These are phyloP conservation scores for Agriopis aurantiaria DNA, from an alignment of 2,888 invertebrate species.

Conservation along the genomic window DNA sequence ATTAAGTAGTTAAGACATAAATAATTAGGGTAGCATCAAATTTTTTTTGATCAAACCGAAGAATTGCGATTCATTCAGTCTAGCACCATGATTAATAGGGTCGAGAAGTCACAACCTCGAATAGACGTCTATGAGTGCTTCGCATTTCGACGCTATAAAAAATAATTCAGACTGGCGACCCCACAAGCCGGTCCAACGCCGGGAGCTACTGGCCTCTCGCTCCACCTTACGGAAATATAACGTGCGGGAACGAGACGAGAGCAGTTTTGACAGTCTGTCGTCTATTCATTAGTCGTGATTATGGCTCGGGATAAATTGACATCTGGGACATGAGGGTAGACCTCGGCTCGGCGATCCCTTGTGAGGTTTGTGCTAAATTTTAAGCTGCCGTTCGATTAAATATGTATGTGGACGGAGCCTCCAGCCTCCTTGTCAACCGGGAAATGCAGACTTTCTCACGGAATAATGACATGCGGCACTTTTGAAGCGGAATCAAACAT, in stretches of 20 bases:
- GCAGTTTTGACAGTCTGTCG: slow-evolving; percentile 67
- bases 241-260: slow-evolving; percentile 68
- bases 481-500: slow-evolving; percentile 11
- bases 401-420: slow-evolving; percentile 56
- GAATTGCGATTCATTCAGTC: slow-evolving; percentile 40
- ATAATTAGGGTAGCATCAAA: neutral
- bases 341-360: slow-evolving; percentile 72
- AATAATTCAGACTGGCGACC: slow-evolving; percentile 81
- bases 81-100: slow-evolving; percentile 75
- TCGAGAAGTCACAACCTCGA: slow-evolving; percentile 78
- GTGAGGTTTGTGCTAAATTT: slow-evolving; percentile 79
- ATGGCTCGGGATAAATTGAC: slow-evolving; percentile 82
- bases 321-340: slow-evolving; percentile 76
- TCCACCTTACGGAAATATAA: slow-evolving; percentile 59
- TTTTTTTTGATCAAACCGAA: slow-evolving; percentile 4
- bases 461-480: slow-evolving; percentile 30
- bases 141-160: slow-evolving; percentile 83
- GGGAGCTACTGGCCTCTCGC: slow-evolving; percentile 62
- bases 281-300: slow-evolving; percentile 85
- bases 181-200: slow-evolving; percentile 65
- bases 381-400: slow-evolving; percentile 69
- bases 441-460: slow-evolving; percentile 42
- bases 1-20: neutral
- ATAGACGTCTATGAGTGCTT: slow-evolving; percentile 80
- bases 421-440: slow-evolving; percentile 37